phyloP scores from a whole-genome alignment of 1,140 invertebrate genomes.

The Arctopsyche grandis region DNA sequence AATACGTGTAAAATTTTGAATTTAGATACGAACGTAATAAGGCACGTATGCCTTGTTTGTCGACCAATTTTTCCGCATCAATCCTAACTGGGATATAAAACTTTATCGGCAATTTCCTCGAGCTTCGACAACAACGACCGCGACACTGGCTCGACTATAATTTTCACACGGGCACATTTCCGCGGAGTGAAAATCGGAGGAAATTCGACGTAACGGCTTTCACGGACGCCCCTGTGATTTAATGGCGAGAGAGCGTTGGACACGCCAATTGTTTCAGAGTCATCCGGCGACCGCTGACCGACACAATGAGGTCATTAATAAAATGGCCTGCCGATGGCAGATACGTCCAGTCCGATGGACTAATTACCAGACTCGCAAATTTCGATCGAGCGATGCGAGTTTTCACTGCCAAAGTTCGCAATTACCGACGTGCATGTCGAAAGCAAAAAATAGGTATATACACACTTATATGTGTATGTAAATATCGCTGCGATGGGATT shows the following conservation, averaged over 20 bases:
- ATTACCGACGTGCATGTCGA: too few species aligned
- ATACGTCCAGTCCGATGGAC: neutral
- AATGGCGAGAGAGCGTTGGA: neutral
- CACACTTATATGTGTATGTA: too few species aligned
- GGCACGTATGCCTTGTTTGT: too few species aligned
- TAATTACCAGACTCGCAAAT: neutral
- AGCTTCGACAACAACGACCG: neutral
- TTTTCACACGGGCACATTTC: too few species aligned
- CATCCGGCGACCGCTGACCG: neutral
- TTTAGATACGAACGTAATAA: too few species aligned
- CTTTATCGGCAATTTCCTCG: neutral
- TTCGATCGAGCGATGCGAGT: neutral
- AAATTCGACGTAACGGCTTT: too few species aligned
- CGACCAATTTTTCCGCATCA: neutral
- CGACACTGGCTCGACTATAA: neutral
- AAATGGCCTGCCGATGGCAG: neutral
- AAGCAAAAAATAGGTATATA: too few species aligned
- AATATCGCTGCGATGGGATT: too few species aligned
- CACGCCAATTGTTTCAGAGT: neutral
- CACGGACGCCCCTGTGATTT: too few species aligned
- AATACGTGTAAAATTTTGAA: too few species aligned
- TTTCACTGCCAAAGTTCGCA: too few species aligned
- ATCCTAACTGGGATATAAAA: neutral
- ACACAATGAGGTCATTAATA: constrained; percentile 8
- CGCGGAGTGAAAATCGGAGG: too few species aligned